A percentile compares a stretch with the other conserved stretches of the same genome.
Evolutionary conservation across 1,140 invertebrate genomes (phyloP).

Genomic region (Olivierus martensii): DNA sequence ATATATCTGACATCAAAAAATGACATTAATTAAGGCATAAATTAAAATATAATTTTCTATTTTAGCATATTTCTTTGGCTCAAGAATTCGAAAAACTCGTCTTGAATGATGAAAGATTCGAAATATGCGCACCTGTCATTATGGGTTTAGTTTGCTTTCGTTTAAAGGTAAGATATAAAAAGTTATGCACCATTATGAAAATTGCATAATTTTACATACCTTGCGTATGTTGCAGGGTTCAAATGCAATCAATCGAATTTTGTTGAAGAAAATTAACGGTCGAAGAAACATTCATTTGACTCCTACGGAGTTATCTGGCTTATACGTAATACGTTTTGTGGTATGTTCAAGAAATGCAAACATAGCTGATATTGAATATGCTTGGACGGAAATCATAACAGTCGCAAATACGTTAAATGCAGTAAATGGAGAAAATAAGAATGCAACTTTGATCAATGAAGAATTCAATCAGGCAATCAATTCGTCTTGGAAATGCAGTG

Average conservation of each 20-base stretch:
- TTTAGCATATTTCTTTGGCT: constrained; percentile 52
- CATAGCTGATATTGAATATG: constrained; percentile 57
- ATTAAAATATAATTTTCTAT: too few species aligned
- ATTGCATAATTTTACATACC: not conserved
- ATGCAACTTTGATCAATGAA: too few species aligned
- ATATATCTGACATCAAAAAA: too few species aligned
- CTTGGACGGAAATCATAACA: constrained; percentile 62
- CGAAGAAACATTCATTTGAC: constrained; percentile 72
- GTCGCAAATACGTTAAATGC: constrained; percentile 15
- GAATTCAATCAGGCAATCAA: too few species aligned
- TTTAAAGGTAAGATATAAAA: constrained; percentile 42
- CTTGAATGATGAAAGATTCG: constrained; percentile 53
- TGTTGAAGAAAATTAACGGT: constrained; percentile 58
- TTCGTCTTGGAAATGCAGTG: too few species aligned
- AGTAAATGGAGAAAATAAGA: too few species aligned
- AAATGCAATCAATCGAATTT: constrained; percentile 52
- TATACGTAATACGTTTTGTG: constrained; percentile 63
- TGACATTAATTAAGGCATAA: too few species aligned
- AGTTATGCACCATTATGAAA: not conserved
- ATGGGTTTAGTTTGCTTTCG: constrained; percentile 82
- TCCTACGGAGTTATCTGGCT: constrained; percentile 47
- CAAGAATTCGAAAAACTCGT: constrained; percentile 58
- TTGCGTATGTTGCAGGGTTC: constrained; percentile 39
- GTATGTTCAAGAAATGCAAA: constrained; percentile 58
- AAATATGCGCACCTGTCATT: constrained; percentile 50